Percentiles rank a stretch among this genome's conserved stretches.
These are phyloP conservation scores for Ceratoteleas bidentatus DNA, from an alignment of 1,140 invertebrate genomes.

Conservation along the genomic window DNA sequence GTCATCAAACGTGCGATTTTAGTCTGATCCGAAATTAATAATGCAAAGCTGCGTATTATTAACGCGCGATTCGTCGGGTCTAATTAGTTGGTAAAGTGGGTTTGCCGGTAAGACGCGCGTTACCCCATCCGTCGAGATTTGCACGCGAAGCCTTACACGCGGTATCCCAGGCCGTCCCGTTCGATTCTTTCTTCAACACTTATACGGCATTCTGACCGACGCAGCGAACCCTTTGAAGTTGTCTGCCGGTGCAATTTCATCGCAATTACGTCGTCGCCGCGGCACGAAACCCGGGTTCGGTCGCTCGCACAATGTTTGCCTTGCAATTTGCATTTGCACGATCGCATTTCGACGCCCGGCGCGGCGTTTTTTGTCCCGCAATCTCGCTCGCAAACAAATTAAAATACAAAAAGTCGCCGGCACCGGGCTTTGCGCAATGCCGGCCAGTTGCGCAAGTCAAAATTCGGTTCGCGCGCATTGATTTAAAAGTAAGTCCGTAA, in stretches of 20 bases:
- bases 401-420: conserved; percentile 27
- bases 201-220: conserved; percentile 43
- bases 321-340: conserved; percentile 30
- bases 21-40: too few relatives aligned
- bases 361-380: neutral
- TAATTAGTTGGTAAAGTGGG: conserved; percentile 19
- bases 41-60: too few relatives aligned
- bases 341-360: neutral
- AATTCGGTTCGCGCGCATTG: conserved; percentile 42
- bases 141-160: conserved; percentile 47
- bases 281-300: conserved; percentile 13
- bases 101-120: conserved; percentile 8
- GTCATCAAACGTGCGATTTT: too few relatives aligned
- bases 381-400: conserved; percentile 38
- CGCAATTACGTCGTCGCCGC: conserved; percentile 23
- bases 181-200: conserved; percentile 50
- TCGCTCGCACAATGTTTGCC: conserved; percentile 25
- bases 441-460: conserved; percentile 12
- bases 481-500: conserved; percentile 42
- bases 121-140: conserved; percentile 27
- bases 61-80: neutral
- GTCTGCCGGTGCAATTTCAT: conserved; percentile 41
- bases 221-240: conserved; percentile 37
- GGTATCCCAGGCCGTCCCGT: conserved; percentile 22
- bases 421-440: conserved; percentile 16